phyloP scores from a whole-genome alignment of 2,113 vertebrate genomes.

The Larimichthys polyactis region DNA sequence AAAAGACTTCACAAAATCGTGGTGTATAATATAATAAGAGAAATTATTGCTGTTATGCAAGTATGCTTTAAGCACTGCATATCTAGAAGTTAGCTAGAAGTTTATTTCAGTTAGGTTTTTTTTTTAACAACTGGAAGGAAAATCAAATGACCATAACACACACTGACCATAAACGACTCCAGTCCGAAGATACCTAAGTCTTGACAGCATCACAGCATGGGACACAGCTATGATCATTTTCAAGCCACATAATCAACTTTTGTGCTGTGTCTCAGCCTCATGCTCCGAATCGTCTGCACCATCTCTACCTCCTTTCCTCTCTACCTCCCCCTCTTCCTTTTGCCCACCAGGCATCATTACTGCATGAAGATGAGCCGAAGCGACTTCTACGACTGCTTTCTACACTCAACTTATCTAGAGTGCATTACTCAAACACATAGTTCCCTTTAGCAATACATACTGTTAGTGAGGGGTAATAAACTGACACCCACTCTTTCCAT shows the following conservation, averaged over 20 bases:
- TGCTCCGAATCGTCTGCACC: slow-evolving; percentile 16
- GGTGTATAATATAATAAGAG: too few species aligned
- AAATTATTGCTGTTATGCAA: too few species aligned
- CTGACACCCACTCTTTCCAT: not conserved
- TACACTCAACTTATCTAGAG: not conserved
- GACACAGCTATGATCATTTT: slow-evolving; percentile 28
- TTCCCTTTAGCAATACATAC: not conserved
- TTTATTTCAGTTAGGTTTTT: too few species aligned
- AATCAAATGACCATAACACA: not conserved
- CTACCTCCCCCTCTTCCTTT: not conserved
- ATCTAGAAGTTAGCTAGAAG: too few species aligned
- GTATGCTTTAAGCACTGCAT: too few species aligned
- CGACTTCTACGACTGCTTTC: slow-evolving; percentile 17
- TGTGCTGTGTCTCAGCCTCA: slow-evolving; percentile 19
- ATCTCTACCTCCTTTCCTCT: not conserved
- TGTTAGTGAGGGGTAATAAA: slow-evolving; percentile 12
- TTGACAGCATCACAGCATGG: slow-evolving; percentile 4
- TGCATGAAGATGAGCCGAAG: slow-evolving; percentile 1
- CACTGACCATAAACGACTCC: too few species aligned
- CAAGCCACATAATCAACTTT: slow-evolving; percentile 40
- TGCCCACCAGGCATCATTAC: slow-evolving; percentile 45
- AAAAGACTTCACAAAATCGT: too few species aligned
- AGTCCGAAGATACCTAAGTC: not conserved
- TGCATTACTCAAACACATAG: slow-evolving; percentile 15
- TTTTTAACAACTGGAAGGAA: too few species aligned